Evolutionary conservation across 2,888 invertebrate genomes (phyloP), one percentile per base, ranked within the genome.

Genomic region (Drosophila basisetae): DNA sequence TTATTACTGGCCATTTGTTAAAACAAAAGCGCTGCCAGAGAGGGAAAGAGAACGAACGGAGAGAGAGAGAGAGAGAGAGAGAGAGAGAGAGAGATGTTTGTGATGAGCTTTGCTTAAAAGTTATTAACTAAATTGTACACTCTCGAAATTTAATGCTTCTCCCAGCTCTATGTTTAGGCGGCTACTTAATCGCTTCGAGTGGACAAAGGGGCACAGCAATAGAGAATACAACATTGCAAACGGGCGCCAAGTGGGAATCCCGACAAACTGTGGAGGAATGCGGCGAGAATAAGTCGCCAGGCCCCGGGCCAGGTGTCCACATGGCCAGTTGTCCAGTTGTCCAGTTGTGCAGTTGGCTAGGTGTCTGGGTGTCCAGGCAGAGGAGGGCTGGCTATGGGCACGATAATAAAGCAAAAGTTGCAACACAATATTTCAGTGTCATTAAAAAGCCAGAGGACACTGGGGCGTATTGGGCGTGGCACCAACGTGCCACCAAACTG

Each of bases 71-170:
- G 10, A 55, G 56, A 13, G 37, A 11, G 3, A 55, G 37, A 55
- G 28, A 6, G 31, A 31, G 55, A 28, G 11, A 47, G 52, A 41
- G 53, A 59, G 37, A 68, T 71, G 78, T 76, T 83, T 83, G 84
- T 79, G 81, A 81, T 71, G 83, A 76, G 70, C 78, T 75, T 81
- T 85, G 76, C 83, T 83, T 72, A 76, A 83, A 83, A 83, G 83
- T 81, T 83, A 83, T 83, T 83, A 85, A 85, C 83, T 76, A 85
- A 83, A 83, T 84, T 80, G 85, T 84, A 62, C 71, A 68, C 76
- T 64, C 82, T 82, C 66, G 67, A 79, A 82, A 82, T 70, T 72
- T 82, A 82, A 80, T 74, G 77, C 82, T 47, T 39, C 35, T 63
- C 55, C 52, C 31, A 31, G 60, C 60, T 65, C 66, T 69, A 60